Conservation (phyloP, 2,888 invertebrate species). For the Drosophila paramelanica region DNA sequence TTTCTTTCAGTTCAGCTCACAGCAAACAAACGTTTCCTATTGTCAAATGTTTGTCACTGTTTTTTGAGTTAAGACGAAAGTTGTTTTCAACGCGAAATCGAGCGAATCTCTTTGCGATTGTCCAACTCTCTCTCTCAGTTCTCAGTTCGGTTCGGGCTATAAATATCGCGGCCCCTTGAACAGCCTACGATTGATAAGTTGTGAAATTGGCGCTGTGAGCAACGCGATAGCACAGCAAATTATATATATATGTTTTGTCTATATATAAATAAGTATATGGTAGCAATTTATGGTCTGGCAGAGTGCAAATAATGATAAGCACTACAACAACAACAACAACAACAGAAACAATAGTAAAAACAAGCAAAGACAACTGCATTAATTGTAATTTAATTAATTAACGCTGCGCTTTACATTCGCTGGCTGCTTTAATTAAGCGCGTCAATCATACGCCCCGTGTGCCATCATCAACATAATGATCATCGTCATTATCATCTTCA, state of each 20-base stretch:
- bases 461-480: constrained; percentile 27
- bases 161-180: constrained; percentile 10
- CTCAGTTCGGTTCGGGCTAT: neutral
- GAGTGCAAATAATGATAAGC: constrained; percentile 40
- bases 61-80: constrained; percentile 14
- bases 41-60: constrained; percentile 1
- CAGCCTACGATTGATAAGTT: constrained; percentile 36
- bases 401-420: constrained; percentile 30
- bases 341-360: constrained; percentile 11
- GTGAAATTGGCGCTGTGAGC: constrained; percentile 34
- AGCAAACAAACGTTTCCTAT: neutral
- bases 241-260: constrained; percentile 7
- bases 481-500: constrained; percentile 5
- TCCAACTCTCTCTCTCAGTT: neutral
- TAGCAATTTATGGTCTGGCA: neutral
- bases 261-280: neutral
- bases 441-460: constrained; percentile 73
- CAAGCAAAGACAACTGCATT: constrained; percentile 46
- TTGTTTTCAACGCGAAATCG: constrained; percentile 3
- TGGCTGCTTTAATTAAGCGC: constrained; percentile 62
- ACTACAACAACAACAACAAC: constrained; percentile 20
- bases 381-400: constrained; percentile 79
- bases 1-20: neutral
- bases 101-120: constrained; percentile 14
- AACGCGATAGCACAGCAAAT: constrained; percentile 14